A percentile compares a stretch with the other conserved stretches of the same genome.
These are phyloP conservation scores for Rhabditophanes sp. DNA, from an alignment of 2,888 invertebrate genomes.

Conservation along the genomic window DNA sequence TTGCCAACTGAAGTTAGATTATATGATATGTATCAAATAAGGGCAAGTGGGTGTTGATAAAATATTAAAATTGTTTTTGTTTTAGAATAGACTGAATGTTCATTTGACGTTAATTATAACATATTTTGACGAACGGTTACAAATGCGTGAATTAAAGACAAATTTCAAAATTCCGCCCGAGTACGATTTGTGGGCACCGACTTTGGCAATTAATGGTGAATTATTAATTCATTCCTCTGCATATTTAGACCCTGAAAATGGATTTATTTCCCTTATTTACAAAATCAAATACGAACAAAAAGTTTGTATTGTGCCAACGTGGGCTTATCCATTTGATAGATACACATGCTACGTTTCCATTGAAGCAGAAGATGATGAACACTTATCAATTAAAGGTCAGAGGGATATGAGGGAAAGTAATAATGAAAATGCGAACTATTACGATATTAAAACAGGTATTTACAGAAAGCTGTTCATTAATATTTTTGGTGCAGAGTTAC, in stretches of 20 bases:
- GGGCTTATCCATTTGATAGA: constrained; percentile 36
- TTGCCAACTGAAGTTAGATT: constrained; percentile 11
- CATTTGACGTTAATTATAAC: constrained; percentile 21
- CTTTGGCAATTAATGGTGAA: constrained; percentile 1
- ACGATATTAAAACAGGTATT: no score
- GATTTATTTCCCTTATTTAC: neutral
- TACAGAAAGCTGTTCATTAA: no score
- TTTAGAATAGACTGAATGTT: constrained; percentile 18
- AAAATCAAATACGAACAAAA: no score
- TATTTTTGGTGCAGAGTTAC: no score
- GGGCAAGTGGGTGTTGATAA: constrained; percentile 4
- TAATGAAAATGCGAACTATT: neutral
- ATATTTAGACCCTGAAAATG: neutral
- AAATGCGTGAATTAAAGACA: constrained; percentile 22
- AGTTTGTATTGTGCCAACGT: no score
- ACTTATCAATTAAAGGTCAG: neutral
- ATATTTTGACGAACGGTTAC: constrained; percentile 35
- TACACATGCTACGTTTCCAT: constrained; percentile 21
- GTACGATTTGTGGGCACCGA: neutral
- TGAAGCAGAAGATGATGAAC: constrained; percentile 19
- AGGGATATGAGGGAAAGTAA: neutral
- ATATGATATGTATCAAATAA: constrained; percentile 10
- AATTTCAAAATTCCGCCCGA: constrained; percentile 12
- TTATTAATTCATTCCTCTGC: neutral
- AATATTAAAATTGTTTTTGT: constrained; percentile 2